Evolutionary conservation across 2,888 invertebrate genomes (phyloP).

Genomic region (Andrena praecox): DNA sequence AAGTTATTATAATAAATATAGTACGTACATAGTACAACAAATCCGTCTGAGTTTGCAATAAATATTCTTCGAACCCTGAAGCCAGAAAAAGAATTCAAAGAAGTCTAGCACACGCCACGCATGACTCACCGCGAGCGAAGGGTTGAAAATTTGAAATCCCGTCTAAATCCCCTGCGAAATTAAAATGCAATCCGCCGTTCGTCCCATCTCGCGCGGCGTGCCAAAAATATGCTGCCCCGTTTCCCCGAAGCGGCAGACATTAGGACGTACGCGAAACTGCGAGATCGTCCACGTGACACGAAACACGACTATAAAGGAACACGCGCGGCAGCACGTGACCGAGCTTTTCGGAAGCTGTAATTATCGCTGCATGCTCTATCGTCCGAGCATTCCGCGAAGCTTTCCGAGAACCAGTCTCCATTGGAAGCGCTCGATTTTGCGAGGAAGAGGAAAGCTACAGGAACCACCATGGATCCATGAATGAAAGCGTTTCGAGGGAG

Average conservation of each 20-base stretch:
- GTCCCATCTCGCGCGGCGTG: background rate
- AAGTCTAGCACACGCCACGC: too few species aligned
- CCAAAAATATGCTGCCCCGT: constrained; percentile 3
- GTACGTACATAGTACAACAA: too few species aligned
- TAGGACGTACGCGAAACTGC: constrained; percentile 11
- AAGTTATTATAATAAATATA: too few species aligned
- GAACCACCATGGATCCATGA: background rate
- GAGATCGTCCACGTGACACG: constrained; percentile 15
- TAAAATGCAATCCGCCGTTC: constrained; percentile 1
- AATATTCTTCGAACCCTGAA: too few species aligned
- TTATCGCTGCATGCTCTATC: constrained; percentile 20
- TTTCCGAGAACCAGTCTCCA: background rate
- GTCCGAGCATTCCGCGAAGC: background rate
- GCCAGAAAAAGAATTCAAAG: too few species aligned
- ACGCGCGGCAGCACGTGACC: constrained; percentile 35
- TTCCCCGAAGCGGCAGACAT: constrained; percentile 6
- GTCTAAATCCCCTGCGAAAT: background rate
- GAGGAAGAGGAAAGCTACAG: background rate
- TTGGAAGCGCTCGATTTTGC: background rate
- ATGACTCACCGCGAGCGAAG: too few species aligned
- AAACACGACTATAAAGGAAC: constrained; percentile 26
- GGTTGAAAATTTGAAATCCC: too few species aligned
- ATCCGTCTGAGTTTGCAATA: too few species aligned
- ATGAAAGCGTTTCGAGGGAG: constrained; percentile 50
- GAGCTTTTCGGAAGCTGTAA: constrained; percentile 27